phyloP scores from a whole-genome alignment of 2,113 vertebrate genomes.

The Poeciliopsis prolifica region DNA sequence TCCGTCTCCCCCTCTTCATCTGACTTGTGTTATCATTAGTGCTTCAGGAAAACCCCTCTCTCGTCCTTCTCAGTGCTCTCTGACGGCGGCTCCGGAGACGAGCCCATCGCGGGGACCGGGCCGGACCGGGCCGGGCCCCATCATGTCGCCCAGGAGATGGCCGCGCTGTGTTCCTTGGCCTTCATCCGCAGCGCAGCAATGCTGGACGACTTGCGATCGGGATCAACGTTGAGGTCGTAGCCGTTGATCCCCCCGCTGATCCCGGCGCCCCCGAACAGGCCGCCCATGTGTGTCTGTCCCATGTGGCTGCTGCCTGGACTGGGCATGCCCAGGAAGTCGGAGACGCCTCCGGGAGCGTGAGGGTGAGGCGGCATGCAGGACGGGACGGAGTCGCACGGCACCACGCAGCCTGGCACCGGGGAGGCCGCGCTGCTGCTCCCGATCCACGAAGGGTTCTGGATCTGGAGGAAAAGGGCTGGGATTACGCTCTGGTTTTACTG shows the following conservation, averaged over 20 bases:
- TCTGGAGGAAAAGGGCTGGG: slow-evolving; percentile 73
- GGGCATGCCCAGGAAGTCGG: slow-evolving; percentile 90
- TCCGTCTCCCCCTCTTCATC: slow-evolving; percentile 63
- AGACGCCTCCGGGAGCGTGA: slow-evolving; percentile 83
- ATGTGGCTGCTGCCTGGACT: slow-evolving; percentile 86
- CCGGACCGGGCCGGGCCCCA: slow-evolving; percentile 1
- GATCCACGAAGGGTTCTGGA: slow-evolving; percentile 95
- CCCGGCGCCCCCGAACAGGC: slow-evolving; percentile 86
- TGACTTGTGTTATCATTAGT: slow-evolving; percentile 73
- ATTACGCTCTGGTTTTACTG: background rate
- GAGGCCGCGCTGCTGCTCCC: slow-evolving; percentile 87
- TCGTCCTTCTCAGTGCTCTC: slow-evolving; percentile 52
- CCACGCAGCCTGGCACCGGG: slow-evolving; percentile 90
- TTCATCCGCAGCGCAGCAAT: slow-evolving; percentile 96
- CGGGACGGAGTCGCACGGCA: slow-evolving; percentile 90
- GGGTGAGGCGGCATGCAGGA: slow-evolving; percentile 96
- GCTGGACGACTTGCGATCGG: slow-evolving; percentile 96
- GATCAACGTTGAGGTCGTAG: slow-evolving; percentile 92
- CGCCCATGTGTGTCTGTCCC: slow-evolving; percentile 95
- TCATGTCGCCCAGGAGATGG: slow-evolving; percentile 98
- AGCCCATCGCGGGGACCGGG: slow-evolving; percentile 32
- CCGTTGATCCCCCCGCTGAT: slow-evolving; percentile 89
- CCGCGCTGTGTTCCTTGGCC: slow-evolving; percentile 97
- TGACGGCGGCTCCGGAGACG: slow-evolving; percentile 45
- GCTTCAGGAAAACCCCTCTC: slow-evolving; percentile 60